phyloP scores from a whole-genome alignment of 2,888 invertebrate genomes.

The Abscondita cerata region DNA sequence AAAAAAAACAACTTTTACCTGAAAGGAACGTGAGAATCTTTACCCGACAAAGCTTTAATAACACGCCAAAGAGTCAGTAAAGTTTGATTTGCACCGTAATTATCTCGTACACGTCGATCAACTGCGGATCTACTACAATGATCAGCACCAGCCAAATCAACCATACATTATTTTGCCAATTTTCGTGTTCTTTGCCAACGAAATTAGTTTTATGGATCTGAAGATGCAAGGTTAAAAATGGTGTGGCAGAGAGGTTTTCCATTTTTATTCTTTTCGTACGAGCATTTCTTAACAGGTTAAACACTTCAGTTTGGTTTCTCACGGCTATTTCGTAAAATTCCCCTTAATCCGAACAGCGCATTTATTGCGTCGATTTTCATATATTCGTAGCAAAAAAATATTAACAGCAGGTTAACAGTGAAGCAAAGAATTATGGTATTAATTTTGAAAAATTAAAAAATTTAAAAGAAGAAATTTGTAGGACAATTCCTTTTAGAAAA shows the following conservation, averaged over 20 bases:
- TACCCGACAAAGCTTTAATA: slow-evolving; percentile 92
- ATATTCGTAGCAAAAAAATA: slow-evolving; percentile 69
- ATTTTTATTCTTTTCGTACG: slow-evolving; percentile 85
- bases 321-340: slow-evolving; percentile 91
- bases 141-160: slow-evolving; percentile 97
- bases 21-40: slow-evolving; percentile 93
- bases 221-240: slow-evolving; percentile 92
- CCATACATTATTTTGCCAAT: slow-evolving; percentile 94
- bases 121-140: slow-evolving; percentile 92
- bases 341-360: slow-evolving; percentile 93
- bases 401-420: too few relatives aligned
- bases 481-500: too few relatives aligned
- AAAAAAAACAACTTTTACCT: slow-evolving; percentile 45
- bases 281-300: slow-evolving; percentile 86
- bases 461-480: too few relatives aligned
- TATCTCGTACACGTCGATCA: slow-evolving; percentile 88
- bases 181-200: slow-evolving; percentile 90
- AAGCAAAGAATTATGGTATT: too few relatives aligned
- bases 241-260: slow-evolving; percentile 95
- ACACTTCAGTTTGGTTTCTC: slow-evolving; percentile 85
- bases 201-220: slow-evolving; percentile 89
- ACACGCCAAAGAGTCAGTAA: slow-evolving; percentile 93
- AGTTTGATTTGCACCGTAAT: slow-evolving; percentile 96
- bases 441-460: too few relatives aligned
- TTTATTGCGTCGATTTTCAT: slow-evolving; percentile 79